phyloP scores from a whole-genome alignment of 2,797 vertebrate species.

The Sarcoramphus papa region DNA sequence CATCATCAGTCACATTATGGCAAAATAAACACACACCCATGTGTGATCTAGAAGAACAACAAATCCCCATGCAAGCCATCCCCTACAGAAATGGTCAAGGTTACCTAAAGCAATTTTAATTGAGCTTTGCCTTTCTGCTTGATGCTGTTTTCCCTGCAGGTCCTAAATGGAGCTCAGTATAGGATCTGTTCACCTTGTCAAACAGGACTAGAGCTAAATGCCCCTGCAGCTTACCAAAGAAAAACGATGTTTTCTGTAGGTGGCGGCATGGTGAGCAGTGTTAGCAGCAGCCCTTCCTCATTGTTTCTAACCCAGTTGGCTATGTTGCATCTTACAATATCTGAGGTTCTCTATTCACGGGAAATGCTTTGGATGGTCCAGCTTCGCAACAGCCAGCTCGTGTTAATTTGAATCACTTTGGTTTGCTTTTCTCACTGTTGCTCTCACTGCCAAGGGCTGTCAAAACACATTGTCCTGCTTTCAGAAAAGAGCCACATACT shows the following conservation, averaged over 20 bases:
- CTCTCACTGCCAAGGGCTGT: constrained; percentile 45
- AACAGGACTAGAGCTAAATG: not conserved
- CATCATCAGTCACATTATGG: not conserved
- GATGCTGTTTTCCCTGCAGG: not conserved
- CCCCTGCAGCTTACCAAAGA: not conserved
- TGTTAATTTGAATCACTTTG: constrained; percentile 1
- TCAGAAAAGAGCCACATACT: constrained; percentile 38
- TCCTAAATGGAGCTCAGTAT: not conserved
- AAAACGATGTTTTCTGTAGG: not conserved
- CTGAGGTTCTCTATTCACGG: not conserved
- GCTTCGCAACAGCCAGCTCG: not conserved
- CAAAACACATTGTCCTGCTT: constrained; percentile 44
- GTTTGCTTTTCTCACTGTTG: constrained; percentile 39
- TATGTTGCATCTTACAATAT: not conserved
- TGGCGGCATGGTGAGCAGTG: not conserved
- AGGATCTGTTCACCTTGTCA: not conserved
- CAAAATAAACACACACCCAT: not conserved
- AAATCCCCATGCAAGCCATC: not conserved
- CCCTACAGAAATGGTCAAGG: not conserved
- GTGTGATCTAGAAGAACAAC: not conserved
- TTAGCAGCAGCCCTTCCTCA: not conserved
- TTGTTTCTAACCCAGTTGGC: not conserved
- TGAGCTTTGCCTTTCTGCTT: not conserved
- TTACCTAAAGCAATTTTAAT: not conserved
- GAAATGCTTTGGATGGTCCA: not conserved